Conservation (phyloP, 2,113 vertebrate genomes). For the Leptosomus discolor region DNA sequence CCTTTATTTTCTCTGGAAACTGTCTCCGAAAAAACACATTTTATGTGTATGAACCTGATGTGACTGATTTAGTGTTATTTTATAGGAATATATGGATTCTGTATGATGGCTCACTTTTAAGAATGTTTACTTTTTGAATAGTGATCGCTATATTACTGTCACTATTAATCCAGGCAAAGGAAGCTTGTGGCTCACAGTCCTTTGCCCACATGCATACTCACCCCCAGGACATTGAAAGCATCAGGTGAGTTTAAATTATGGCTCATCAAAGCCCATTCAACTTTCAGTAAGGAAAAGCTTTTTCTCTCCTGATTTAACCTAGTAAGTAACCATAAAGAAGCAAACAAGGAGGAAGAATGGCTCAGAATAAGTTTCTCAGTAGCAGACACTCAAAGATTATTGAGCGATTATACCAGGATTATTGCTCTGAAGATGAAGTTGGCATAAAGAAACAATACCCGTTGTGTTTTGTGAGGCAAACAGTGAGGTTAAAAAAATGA, state of each 20-base stretch:
- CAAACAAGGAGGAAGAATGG: neutral
- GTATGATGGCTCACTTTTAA: neutral
- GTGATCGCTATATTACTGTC: neutral
- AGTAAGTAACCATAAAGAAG: neutral
- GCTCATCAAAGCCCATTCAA: neutral
- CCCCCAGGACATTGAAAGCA: neutral
- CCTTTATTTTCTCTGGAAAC: neutral
- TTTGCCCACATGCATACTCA: neutral
- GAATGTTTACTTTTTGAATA: neutral
- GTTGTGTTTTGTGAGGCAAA: accelerated
- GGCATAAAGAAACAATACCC: neutral
- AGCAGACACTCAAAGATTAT: neutral
- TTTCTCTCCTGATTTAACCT: neutral
- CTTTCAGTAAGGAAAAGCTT: neutral
- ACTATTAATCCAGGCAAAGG: neutral
- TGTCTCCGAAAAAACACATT: neutral
- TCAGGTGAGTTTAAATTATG: neutral
- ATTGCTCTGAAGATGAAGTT: neutral
- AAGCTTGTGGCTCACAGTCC: neutral
- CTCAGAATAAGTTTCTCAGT: neutral
- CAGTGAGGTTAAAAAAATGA: neutral
- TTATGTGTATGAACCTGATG: neutral
- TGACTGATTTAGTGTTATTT: neutral
- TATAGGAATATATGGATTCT: neutral
- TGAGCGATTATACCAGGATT: neutral